Evolutionary conservation across 1,140 invertebrate genomes (phyloP).

Genomic region (Aphelenchoides fujianensis): DNA sequence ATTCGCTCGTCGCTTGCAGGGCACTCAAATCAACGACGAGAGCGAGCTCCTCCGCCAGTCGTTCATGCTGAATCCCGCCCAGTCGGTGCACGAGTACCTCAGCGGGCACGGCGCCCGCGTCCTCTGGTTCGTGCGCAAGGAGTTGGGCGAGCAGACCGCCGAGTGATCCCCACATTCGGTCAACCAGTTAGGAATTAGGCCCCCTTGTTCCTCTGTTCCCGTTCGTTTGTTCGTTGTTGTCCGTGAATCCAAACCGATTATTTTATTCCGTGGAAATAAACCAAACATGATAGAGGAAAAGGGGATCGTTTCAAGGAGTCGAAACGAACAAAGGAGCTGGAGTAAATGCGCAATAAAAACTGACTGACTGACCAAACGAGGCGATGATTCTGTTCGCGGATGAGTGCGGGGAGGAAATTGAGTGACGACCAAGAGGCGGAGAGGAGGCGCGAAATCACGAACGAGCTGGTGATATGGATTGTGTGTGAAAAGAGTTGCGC

Average conservation of each 20-base stretch:
- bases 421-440: no score
- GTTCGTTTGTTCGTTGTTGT: constrained; percentile 4
- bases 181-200: neutral
- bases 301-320: neutral
- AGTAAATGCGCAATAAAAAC: neutral
- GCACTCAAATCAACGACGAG: constrained; percentile 56
- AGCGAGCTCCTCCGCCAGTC: constrained; percentile 53
- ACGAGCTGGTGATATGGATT: no score
- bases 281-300: constrained; percentile 3
- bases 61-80: constrained; percentile 59
- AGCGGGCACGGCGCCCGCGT: constrained; percentile 51
- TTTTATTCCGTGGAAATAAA: neutral
- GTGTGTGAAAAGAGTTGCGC: no score
- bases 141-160: constrained; percentile 33
- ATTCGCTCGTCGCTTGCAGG: constrained; percentile 29
- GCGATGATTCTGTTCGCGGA: no score
- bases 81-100: constrained; percentile 55
- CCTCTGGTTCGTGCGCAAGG: constrained; percentile 51
- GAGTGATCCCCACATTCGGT: neutral
- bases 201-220: no score
- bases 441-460: no score
- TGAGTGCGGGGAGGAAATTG: no score
- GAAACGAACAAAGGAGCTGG: neutral
- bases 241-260: neutral
- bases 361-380: neutral